Percentiles rank a stretch among this genome's conserved stretches.
These are phyloP conservation scores for Epinephelus malabaricus DNA, from an alignment of 2,797 vertebrate species.

Conservation along the genomic window DNA sequence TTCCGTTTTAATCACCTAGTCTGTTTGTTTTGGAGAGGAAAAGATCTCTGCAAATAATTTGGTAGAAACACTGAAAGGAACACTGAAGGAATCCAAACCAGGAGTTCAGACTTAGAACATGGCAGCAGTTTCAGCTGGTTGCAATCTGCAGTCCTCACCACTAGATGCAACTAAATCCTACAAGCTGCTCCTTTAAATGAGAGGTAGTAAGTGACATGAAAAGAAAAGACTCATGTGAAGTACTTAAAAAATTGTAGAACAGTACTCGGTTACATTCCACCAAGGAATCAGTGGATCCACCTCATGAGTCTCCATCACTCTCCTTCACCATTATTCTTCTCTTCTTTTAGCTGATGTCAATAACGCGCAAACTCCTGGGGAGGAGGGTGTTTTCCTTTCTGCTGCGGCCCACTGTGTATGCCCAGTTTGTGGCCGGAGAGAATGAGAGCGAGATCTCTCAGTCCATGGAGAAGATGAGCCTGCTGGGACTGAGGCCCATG, in stretches of 20 bases:
- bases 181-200: neutral
- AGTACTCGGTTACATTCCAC: too few species aligned
- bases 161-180: too few species aligned
- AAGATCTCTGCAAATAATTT: too few species aligned
- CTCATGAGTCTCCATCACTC: neutral
- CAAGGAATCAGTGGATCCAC: neutral
- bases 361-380: slow-evolving; percentile 85
- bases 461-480: slow-evolving; percentile 87
- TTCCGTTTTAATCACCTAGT: too few species aligned
- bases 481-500: slow-evolving; percentile 89
- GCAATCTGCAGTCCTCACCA: too few species aligned
- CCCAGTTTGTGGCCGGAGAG: slow-evolving; percentile 94
- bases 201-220: neutral
- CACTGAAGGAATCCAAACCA: too few species aligned
- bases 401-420: slow-evolving; percentile 88
- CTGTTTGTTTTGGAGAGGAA: too few species aligned
- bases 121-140: too few species aligned
- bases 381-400: slow-evolving; percentile 80
- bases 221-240: neutral
- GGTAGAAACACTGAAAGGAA: too few species aligned
- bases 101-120: too few species aligned
- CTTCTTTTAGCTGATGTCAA: slow-evolving; percentile 75
- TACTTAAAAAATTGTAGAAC: neutral
- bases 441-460: slow-evolving; percentile 84
- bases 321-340: neutral